Evolutionary conservation across 1,140 invertebrate species (phyloP).

Genomic region (Bombus turneri): DNA sequence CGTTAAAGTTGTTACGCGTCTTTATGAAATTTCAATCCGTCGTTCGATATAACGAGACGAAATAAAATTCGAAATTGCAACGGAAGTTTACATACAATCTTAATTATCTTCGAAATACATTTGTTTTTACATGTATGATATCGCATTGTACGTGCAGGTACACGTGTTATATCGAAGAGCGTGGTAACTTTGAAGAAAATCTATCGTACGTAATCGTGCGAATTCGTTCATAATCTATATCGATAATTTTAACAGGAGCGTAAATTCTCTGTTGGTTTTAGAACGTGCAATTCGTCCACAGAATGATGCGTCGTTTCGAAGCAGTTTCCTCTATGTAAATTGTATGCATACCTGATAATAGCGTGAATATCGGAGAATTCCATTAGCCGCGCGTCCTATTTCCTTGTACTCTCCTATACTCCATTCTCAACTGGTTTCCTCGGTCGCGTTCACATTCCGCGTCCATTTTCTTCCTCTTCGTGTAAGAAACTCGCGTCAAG

Average conservation of each 20-base stretch:
- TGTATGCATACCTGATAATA: conserved; percentile 43
- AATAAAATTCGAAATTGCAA: neutral
- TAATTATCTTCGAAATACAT: neutral
- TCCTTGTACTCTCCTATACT: conserved; percentile 2
- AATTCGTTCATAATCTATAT: neutral
- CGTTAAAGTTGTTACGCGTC: no score
- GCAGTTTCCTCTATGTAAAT: conserved; percentile 37
- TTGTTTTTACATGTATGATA: neutral
- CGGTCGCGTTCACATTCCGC: neutral
- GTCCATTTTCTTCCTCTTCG: conserved; percentile 30
- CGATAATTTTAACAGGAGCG: neutral
- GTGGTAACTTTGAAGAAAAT: neutral
- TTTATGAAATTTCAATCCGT: neutral
- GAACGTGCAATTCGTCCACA: conserved; percentile 13
- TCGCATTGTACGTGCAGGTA: no score
- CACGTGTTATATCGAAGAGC: neutral
- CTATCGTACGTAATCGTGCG: neutral
- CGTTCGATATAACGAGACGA: neutral
- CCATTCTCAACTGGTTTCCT: conserved; percentile 10
- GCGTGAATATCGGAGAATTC: conserved; percentile 36
- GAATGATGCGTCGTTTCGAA: conserved; percentile 10
- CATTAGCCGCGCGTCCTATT: conserved; percentile 39
- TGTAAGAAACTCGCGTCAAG: conserved; percentile 29
- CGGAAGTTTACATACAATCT: neutral
- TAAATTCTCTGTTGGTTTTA: neutral